Evolutionary conservation across 2,888 invertebrate genomes (phyloP).

Genomic region (Priocnemis perturbator): DNA sequence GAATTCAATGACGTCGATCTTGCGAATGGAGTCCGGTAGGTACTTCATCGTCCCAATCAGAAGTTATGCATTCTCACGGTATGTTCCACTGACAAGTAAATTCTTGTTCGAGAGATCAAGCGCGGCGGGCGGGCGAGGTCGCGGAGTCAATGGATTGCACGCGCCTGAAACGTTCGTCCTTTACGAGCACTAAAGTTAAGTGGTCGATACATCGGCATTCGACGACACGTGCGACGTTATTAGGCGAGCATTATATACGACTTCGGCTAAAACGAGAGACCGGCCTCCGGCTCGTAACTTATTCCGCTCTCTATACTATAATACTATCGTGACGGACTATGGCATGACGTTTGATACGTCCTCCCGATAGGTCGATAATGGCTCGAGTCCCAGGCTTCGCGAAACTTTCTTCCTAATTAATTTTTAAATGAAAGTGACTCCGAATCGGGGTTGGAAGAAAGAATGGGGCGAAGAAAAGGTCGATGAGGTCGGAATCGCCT

Average conservation of each 20-base stretch:
- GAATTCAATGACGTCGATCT: too few relatives aligned
- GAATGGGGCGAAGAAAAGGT: neutral
- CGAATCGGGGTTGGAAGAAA: constrained; percentile 6
- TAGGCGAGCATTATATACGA: too few relatives aligned
- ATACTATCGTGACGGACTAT: neutral
- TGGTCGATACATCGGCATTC: constrained; percentile 25
- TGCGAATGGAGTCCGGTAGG: too few relatives aligned
- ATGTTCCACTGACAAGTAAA: too few relatives aligned
- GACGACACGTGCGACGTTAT: neutral
- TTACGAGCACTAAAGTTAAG: constrained; percentile 45
- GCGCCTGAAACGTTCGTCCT: constrained; percentile 33
- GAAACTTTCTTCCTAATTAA: constrained; percentile 52
- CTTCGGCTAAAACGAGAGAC: neutral
- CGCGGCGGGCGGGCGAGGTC: too few relatives aligned
- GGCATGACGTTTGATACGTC: constrained; percentile 2
- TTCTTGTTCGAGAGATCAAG: too few relatives aligned
- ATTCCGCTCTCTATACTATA: constrained; percentile 7
- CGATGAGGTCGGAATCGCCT: neutral
- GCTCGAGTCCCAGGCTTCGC: constrained; percentile 1
- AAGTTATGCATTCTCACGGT: too few relatives aligned
- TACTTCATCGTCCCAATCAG: too few relatives aligned
- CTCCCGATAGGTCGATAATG: constrained; percentile 35
- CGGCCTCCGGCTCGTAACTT: neutral
- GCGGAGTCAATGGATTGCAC: too few relatives aligned
- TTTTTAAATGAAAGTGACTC: constrained; percentile 53